Conservation (phyloP, 2,113 vertebrate genomes). For the Phylloscopus trochilus region DNA sequence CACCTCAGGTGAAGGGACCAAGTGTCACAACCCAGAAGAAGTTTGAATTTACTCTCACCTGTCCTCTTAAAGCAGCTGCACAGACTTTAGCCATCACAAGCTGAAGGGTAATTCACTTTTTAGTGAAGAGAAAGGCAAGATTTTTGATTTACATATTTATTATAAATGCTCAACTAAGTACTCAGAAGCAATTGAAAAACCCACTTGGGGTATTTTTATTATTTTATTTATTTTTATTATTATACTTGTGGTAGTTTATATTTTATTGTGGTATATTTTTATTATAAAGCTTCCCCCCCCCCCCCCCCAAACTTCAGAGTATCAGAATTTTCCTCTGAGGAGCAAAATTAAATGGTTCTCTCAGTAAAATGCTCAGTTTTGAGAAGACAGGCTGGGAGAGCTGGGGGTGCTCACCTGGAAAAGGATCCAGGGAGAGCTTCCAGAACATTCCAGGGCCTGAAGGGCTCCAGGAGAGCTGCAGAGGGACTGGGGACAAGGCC, state of each 20-base stretch:
- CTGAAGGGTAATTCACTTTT: not conserved
- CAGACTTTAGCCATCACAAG: not conserved
- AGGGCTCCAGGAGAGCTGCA: not conserved
- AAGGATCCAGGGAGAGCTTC: not conserved
- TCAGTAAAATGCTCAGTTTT: not conserved
- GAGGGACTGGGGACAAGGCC: not conserved
- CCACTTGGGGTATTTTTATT: not conserved
- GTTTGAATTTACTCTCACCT: not conserved
- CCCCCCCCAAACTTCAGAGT: not conserved
- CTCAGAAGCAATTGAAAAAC: not conserved
- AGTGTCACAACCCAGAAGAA: not conserved
- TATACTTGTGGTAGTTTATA: too few relatives aligned
- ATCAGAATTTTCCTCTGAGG: not conserved
- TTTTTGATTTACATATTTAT: rapidly evolving
- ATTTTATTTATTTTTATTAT: too few relatives aligned
- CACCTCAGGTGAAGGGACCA: not conserved
- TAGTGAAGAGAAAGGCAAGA: not conserved
- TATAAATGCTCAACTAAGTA: not conserved
- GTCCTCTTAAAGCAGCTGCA: not conserved
- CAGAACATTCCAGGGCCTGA: rapidly evolving
- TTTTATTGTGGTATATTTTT: too few relatives aligned
- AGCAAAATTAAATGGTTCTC: not conserved
- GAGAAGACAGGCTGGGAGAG: not conserved
- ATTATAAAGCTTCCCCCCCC: not conserved
- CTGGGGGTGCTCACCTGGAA: rapidly evolving